phyloP scores from a whole-genome alignment of 2,888 invertebrate genomes.

The Mythimna lalbum region DNA sequence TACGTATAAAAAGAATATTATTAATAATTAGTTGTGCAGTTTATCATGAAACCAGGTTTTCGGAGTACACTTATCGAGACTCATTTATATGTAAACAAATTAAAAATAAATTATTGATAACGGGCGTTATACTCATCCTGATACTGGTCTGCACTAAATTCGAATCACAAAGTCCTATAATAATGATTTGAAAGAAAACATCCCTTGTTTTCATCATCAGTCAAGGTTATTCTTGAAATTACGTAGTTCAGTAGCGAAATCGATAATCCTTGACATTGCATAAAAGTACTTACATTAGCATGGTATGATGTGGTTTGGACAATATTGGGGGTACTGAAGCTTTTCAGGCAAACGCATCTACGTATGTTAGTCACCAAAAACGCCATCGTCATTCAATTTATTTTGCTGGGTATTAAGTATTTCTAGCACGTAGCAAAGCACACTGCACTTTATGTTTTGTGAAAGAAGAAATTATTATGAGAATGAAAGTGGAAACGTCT shows the following conservation, averaged over 20 bases:
- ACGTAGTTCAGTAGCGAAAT: constrained; percentile 70
- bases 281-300: constrained; percentile 92
- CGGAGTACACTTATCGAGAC: not conserved
- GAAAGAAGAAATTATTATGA: constrained; percentile 5
- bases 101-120: constrained; percentile 10
- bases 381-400: constrained; percentile 73
- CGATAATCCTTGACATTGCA: constrained; percentile 79
- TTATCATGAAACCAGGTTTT: not conserved
- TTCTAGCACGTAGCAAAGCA: constrained; percentile 12
- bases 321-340: constrained; percentile 76
- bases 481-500: not conserved
- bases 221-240: constrained; percentile 66
- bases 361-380: constrained; percentile 78
- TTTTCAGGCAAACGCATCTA: constrained; percentile 81
- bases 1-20: not conserved
- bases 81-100: constrained; percentile 29
- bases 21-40: not conserved
- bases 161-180: not conserved
- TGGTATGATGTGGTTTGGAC: constrained; percentile 93
- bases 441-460: constrained; percentile 3
- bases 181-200: too few relatives aligned
- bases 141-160: not conserved
- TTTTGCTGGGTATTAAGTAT: constrained; percentile 10
- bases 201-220: not conserved
- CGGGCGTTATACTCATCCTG: not conserved